phyloP scores from a whole-genome alignment of 53 echinoderm and acorn worm genomes.

The Henricia sp. region DNA sequence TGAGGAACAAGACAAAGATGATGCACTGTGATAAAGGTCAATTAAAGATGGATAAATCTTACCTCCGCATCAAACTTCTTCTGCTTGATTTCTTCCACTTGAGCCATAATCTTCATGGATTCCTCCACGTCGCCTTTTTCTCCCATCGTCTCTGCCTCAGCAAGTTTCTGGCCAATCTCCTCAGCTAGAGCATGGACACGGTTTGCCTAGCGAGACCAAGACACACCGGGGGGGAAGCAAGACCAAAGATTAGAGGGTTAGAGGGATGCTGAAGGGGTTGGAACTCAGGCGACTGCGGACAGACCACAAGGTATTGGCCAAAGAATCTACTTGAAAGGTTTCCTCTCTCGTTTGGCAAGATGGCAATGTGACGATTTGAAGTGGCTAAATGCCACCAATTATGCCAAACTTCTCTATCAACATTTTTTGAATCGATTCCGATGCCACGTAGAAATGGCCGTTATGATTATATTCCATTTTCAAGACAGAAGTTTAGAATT shows the following conservation, averaged over 20 bases:
- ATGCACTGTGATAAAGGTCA: too few species aligned
- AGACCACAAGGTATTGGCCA: not conserved
- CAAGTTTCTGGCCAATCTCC: constrained; percentile 91
- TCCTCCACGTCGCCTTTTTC: constrained; percentile 95
- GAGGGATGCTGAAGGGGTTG: not conserved
- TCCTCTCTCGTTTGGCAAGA: too few species aligned
- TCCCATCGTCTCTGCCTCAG: constrained; percentile 89
- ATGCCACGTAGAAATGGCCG: too few species aligned
- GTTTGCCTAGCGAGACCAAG: constrained; percentile 83
- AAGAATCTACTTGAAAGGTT: not conserved
- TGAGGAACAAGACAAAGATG: too few species aligned
- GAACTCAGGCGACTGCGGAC: not conserved
- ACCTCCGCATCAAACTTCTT: constrained; percentile 94
- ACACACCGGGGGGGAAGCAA: constrained; percentile 10
- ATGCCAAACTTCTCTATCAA: too few species aligned
- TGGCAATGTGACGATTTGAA: too few species aligned
- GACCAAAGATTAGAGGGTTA: constrained; percentile 1
- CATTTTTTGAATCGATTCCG: too few species aligned
- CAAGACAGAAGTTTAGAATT: too few species aligned
- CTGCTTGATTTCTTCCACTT: constrained; percentile 90
- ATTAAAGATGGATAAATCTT: too few species aligned
- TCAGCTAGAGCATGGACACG: constrained; percentile 90
- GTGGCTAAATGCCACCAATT: too few species aligned
- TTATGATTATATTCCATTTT: too few species aligned
- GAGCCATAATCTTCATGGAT: constrained; percentile 95